Evolutionary conservation across 2,888 invertebrate species (phyloP).

Genomic region (Zeuzera pyrina): DNA sequence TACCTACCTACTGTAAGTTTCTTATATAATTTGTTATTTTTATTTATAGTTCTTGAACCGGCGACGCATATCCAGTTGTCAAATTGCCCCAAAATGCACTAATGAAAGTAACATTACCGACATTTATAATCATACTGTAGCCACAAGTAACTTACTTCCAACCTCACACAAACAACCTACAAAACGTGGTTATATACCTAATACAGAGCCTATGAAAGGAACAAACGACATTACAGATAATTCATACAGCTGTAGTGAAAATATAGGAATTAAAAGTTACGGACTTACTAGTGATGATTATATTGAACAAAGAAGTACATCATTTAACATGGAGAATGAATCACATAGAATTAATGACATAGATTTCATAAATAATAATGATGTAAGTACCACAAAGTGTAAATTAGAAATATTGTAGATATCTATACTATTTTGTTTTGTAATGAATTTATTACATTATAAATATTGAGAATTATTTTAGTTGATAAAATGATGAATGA

Average conservation of each 20-base stretch:
- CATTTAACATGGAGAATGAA: conserved; percentile 13
- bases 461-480: too few relatives aligned
- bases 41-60: conserved; percentile 45
- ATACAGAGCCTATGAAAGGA: conserved; percentile 15
- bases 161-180: conserved; percentile 6
- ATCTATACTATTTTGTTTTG: too few relatives aligned
- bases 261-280: conserved; percentile 33
- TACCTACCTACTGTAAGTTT: background rate
- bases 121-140: conserved; percentile 29
- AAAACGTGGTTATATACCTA: conserved; percentile 14
- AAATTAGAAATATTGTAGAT: too few relatives aligned
- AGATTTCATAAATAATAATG: conserved; percentile 43
- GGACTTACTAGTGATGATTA: conserved; percentile 54
- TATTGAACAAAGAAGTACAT: conserved; percentile 37
- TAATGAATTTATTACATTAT: too few relatives aligned
- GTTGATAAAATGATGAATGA: too few relatives aligned
- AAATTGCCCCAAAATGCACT: conserved; percentile 35
- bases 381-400: conserved; percentile 43
- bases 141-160: conserved; percentile 19
- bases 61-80: conserved; percentile 58
- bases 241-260: conserved; percentile 21
- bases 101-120: conserved; percentile 40
- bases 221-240: conserved; percentile 17
- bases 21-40: conserved; percentile 6
- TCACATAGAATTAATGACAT: conserved; percentile 40